A percentile compares a stretch with the other conserved stretches of the same genome.
phyloP scores from a whole-genome alignment of 2,113 vertebrate species.

The Corythornis madagascariensis region DNA sequence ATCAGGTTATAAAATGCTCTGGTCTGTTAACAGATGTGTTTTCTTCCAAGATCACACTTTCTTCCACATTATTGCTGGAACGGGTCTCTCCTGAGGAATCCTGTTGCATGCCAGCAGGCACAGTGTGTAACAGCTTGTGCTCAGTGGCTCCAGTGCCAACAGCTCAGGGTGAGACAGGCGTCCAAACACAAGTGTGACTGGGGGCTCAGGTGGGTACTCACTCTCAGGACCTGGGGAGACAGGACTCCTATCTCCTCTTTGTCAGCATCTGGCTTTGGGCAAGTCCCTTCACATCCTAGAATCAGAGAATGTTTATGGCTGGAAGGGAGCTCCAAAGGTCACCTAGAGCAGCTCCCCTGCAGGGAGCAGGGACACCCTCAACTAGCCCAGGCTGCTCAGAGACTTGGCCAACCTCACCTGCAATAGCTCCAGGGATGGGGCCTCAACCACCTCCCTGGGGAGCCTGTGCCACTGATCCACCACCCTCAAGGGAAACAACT shows the following conservation, averaged over 20 bases:
- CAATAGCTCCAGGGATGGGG: too few species aligned
- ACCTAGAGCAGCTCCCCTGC: too few species aligned
- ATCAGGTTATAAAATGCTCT: background rate
- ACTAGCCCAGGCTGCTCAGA: too few species aligned
- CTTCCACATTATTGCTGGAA: background rate
- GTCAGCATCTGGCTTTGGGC: background rate
- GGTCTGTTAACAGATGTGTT: background rate
- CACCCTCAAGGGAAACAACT: too few species aligned
- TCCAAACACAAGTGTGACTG: rapidly evolving
- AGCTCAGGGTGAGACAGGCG: background rate
- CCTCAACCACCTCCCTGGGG: too few species aligned
- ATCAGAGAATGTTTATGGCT: too few species aligned
- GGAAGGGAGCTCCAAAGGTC: too few species aligned
- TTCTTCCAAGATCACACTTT: background rate
- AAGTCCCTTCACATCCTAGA: background rate
- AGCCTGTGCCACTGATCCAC: too few species aligned
- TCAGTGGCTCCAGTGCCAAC: background rate
- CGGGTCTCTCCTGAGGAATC: background rate
- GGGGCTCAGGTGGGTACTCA: rapidly evolving
- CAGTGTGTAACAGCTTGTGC: rapidly evolving
- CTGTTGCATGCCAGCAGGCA: background rate
- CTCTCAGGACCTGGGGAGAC: rapidly evolving
- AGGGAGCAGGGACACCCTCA: too few species aligned
- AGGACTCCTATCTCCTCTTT: rapidly evolving
- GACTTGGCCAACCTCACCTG: too few species aligned